Evolutionary conservation across 1,140 invertebrate species (phyloP), one percentile per base, ranked within the genome.

Genomic region (Ooceraea biroi): DNA sequence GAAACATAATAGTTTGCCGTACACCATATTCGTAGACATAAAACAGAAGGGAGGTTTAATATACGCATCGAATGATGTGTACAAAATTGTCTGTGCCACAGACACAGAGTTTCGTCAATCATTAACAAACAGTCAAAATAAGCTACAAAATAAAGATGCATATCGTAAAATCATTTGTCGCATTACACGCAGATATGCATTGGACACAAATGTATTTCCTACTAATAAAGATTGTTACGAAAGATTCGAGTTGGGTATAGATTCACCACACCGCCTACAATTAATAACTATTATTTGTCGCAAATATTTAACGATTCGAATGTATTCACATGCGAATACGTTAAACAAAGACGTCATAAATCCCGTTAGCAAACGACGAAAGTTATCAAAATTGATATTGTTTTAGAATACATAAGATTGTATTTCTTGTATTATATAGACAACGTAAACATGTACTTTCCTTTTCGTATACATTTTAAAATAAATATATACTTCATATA

Each of bases 11-110:
- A 7, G n/a, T n/a, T n/a, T 25, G n/a, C 27, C 57, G 27, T 58
- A 58, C n/a, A 58, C 55, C 10, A 58, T 58, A 27, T 27, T 58
- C 25, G 27, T 58, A 11, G 57, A 58, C 14, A 3, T 41, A 41
- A 63, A 63, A 63, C n/a, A 63, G 36, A 63, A 63, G 1, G 60
- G 60, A 41, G 30, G 60, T 63, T 63, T 63, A 63, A 17, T 63
- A 0, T 63, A 63, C 10, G 60, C 36, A 63, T n/a, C 60, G 5
- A 41, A 63, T 63, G 5, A 63, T 63, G 60, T 63, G 3, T 12
- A 63, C 10, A 63, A 63, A 63, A 63, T 63, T 63, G 12, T 44
- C 19, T 19, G 30, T 63, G 60, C 60, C 14, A 63, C 36, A 2
- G 60, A 63, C 36, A 41, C 10, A 1, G n/a, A 63, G 8, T 63